phyloP scores from a whole-genome alignment of 2,888 invertebrate genomes.

The Pantelozetes paolii region DNA sequence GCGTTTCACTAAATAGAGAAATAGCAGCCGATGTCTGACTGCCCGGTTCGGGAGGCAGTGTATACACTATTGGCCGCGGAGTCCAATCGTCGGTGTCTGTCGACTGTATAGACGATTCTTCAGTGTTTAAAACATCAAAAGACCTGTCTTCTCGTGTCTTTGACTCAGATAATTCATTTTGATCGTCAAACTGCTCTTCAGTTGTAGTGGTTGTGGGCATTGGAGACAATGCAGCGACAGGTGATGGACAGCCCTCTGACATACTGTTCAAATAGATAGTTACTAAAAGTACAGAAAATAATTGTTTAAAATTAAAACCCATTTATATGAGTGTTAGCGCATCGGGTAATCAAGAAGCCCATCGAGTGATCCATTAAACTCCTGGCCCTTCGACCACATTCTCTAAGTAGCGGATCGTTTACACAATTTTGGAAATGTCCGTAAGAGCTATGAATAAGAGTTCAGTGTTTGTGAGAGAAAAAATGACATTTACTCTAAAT shows the following conservation, averaged over 20 bases:
- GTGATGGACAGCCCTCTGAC: conserved; percentile 41
- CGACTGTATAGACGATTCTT: background rate
- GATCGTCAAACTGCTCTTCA: conserved; percentile 36
- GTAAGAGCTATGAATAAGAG: conserved; percentile 45
- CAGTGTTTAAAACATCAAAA: background rate
- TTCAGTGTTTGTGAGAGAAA: background rate
- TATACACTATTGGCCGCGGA: conserved; percentile 44
- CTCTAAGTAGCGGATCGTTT: conserved; percentile 46
- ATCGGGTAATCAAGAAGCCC: conserved; percentile 43
- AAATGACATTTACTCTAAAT: background rate
- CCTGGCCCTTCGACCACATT: conserved; percentile 47
- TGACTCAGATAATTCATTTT: conserved; percentile 34
- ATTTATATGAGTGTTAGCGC: background rate
- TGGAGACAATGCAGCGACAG: background rate
- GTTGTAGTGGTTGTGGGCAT: conserved; percentile 37
- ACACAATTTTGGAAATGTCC: conserved; percentile 48
- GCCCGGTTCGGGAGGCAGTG: conserved; percentile 43
- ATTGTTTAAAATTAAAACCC: background rate
- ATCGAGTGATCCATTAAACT: conserved; percentile 47
- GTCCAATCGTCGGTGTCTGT: conserved; percentile 12
- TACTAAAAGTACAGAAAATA: too few relatives aligned
- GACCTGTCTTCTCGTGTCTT: conserved; percentile 16
- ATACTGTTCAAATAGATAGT: background rate
- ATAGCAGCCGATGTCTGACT: conserved; percentile 45
- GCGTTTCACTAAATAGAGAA: background rate